phyloP scores from a whole-genome alignment of 2,888 invertebrate genomes.

The Bursaphelenchus okinawaensis region DNA sequence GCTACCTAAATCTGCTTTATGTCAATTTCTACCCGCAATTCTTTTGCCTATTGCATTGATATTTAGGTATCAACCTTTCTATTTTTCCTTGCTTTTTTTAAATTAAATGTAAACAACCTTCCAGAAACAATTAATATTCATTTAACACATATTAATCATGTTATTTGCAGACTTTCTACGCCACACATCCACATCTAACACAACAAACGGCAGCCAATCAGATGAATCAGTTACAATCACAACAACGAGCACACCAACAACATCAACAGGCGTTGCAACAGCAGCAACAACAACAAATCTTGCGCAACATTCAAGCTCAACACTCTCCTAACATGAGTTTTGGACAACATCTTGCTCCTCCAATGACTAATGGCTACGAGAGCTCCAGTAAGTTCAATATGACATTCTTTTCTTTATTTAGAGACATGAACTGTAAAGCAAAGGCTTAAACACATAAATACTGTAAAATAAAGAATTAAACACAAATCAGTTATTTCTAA shows the following conservation, averaged over 20 bases:
- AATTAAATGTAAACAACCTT: no score
- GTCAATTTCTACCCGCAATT: no score
- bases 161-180: not conserved
- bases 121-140: no score
- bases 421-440: no score
- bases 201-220: not conserved
- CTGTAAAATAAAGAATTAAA: no score
- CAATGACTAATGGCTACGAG: not conserved
- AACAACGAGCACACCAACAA: constrained; percentile 17
- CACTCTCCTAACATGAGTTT: not conserved
- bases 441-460: no score
- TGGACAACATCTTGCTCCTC: not conserved
- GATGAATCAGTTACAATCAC: constrained; percentile 6
- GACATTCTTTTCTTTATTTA: no score
- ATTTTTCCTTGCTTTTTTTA: no score
- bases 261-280: constrained; percentile 10
- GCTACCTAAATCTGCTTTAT: no score
- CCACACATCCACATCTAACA: not conserved
- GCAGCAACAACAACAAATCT: constrained; percentile 2
- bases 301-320: not conserved
- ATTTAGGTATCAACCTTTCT: no score
- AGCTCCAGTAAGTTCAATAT: not conserved
- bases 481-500: not conserved
- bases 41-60: no score
- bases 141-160: not conserved